Evolutionary conservation across 2,113 vertebrate species (phyloP).

Genomic region (Callipepla squamata): DNA sequence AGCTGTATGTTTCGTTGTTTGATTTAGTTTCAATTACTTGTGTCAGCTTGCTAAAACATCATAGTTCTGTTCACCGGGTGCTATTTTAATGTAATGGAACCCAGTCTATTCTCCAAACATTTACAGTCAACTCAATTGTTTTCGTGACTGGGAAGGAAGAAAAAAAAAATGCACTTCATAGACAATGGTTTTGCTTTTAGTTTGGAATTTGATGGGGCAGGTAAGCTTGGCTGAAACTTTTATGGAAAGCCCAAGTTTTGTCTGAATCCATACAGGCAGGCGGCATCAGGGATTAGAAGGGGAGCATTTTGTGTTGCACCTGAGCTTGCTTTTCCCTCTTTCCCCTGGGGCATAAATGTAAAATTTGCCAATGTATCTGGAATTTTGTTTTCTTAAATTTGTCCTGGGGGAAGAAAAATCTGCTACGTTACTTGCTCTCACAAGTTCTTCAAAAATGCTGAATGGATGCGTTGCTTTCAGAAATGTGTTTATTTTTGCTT

Average conservation of each 20-base stretch:
- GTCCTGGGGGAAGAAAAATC: not conserved
- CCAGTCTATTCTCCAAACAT: not conserved
- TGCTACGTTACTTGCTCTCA: not conserved
- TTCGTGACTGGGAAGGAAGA: not conserved
- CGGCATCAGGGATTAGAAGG: not conserved
- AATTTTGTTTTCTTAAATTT: not conserved
- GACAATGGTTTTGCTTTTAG: not conserved
- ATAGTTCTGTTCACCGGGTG: not conserved
- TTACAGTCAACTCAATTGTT: not conserved
- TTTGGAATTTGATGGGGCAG: not conserved
- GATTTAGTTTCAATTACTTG: not conserved
- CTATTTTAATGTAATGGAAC: not conserved
- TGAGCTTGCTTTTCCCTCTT: not conserved
- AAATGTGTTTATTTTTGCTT: not conserved
- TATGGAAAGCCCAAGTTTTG: not conserved
- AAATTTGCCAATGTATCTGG: not conserved
- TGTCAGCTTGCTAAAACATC: not conserved
- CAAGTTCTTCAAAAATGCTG: not conserved
- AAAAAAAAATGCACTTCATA: not conserved
- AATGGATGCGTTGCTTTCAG: not conserved
- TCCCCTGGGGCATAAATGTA: not conserved
- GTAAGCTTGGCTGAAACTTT: not conserved
- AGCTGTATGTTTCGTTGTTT: fast-evolving
- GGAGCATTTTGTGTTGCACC: not conserved
- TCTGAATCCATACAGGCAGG: not conserved